These are phyloP conservation scores for Antigone vipio DNA, from an alignment of 2,113 vertebrate genomes.

Conservation along the genomic window DNA sequence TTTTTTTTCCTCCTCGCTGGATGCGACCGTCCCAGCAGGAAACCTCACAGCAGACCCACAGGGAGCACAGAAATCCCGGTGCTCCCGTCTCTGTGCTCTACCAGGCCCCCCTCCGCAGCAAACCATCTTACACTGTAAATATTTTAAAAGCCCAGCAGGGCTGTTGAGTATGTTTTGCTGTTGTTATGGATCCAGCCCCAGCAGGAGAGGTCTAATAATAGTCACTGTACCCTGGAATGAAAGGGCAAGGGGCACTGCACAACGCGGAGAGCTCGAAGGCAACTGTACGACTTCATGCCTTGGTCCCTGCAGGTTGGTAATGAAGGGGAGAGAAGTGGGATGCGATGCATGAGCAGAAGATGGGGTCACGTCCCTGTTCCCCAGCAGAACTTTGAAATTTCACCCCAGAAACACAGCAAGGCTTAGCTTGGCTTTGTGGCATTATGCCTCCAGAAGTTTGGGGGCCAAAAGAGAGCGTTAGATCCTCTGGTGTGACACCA, in stretches of 20 bases:
- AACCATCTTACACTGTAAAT: slow-evolving; percentile 55
- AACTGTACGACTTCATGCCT: background rate
- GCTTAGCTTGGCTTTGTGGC: background rate
- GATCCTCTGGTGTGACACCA: background rate
- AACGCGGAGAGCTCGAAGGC: background rate
- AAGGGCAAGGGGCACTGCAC: slow-evolving; percentile 13
- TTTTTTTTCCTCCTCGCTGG: background rate
- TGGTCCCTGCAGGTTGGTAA: background rate
- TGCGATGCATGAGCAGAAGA: background rate
- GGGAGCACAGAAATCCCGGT: slow-evolving; percentile 15
- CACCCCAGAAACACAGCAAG: background rate
- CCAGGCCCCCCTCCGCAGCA: slow-evolving; percentile 14
- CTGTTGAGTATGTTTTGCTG: slow-evolving; percentile 35
- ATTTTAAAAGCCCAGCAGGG: slow-evolving; percentile 49
- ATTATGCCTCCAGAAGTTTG: background rate
- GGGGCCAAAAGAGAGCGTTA: background rate
- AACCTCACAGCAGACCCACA: slow-evolving; percentile 4
- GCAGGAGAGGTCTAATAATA: slow-evolving; percentile 64
- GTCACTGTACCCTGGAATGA: slow-evolving; percentile 4
- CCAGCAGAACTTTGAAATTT: background rate
- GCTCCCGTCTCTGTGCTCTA: background rate
- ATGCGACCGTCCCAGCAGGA: background rate
- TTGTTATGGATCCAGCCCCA: slow-evolving; percentile 53
- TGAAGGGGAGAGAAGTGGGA: background rate
- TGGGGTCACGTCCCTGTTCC: background rate